phyloP scores from a whole-genome alignment of 2,888 invertebrate genomes.

The Erebia ligea region DNA sequence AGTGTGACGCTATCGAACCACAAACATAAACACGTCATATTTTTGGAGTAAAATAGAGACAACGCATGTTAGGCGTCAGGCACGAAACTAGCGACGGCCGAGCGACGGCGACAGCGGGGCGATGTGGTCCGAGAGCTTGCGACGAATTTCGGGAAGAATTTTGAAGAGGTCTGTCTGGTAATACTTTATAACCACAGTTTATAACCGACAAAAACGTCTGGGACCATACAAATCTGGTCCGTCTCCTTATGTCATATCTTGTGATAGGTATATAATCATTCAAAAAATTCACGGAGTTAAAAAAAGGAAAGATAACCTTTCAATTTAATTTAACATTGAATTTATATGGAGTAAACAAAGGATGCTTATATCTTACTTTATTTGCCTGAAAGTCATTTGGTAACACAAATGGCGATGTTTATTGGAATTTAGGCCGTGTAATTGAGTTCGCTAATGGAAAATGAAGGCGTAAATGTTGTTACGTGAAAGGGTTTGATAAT shows the following conservation, averaged over 20 bases:
- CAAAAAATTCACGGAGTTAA: background rate
- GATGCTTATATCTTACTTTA: constrained; percentile 19
- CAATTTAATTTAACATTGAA: background rate
- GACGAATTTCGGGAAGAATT: too few relatives aligned
- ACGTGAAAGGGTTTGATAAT: constrained; percentile 39
- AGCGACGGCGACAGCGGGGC: too few relatives aligned
- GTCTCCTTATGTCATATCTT: too few relatives aligned
- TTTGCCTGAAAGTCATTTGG: constrained; percentile 47
- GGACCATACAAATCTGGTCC: too few relatives aligned
- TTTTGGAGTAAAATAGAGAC: constrained; percentile 20
- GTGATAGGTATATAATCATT: too few relatives aligned
- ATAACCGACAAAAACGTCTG: too few relatives aligned
- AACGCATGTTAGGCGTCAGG: constrained; percentile 5
- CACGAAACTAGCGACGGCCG: too few relatives aligned
- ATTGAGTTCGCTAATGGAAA: constrained; percentile 56
- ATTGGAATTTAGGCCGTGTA: constrained; percentile 53
- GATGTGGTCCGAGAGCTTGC: too few relatives aligned
- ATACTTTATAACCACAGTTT: too few relatives aligned
- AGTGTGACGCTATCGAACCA: constrained; percentile 25
- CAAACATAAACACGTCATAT: background rate
- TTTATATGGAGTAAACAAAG: constrained; percentile 14
- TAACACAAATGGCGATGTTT: constrained; percentile 50
- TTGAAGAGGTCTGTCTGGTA: too few relatives aligned
- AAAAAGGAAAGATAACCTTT: background rate
- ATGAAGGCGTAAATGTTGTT: constrained; percentile 48